Evolutionary conservation across 2,888 invertebrate genomes (phyloP), one percentile per base, ranked within the genome.

Genomic region (Erynnis tages): DNA sequence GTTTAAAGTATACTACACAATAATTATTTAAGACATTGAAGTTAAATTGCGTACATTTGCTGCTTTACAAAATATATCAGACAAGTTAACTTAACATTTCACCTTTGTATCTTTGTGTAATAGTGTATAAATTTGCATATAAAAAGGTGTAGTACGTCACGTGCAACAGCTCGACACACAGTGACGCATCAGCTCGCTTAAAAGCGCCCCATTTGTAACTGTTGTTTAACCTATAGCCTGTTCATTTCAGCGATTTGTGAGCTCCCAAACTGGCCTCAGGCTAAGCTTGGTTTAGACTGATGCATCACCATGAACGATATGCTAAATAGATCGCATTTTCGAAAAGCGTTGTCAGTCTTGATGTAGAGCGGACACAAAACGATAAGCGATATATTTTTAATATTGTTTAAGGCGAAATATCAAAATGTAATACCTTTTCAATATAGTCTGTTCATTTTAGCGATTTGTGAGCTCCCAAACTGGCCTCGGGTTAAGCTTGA

Each of bases 191-290:
- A 44, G 21, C 44, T 35, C 27, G 35, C 11, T 52, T 29, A 37
- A 50, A 49, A 44, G 25, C 35, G 40, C 19, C 34, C 52, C 35
- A 37, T 52, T 44, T 44, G 44, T 52, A 30, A 34, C 44, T 37
- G 52, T 52, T 52, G 52, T 37, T 52, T 37, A 21, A 44, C 21
- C 35, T 35, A 52, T 27, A 52, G 37, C n/a, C 30, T 19, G 37
- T 52, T 16, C 37, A 23, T 52, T 52, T 50, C 37, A 52, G 37
- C 37, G 44, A 52, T 44, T 50, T 44, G 37, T 43, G 50, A 29
- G 43, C 43, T 50, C 27, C 35, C 27, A 27, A 27, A 29, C 35
- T 37, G 21, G 43, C 43, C 43, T 14, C n/a, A 8, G 23, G 16
- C 29, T 14, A 10, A 25, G 46, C 37, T 46, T 46, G 25, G 8